Evolutionary conservation across 2,113 vertebrate species (phyloP).

Genomic region (Deroptyus accipitrinus): DNA sequence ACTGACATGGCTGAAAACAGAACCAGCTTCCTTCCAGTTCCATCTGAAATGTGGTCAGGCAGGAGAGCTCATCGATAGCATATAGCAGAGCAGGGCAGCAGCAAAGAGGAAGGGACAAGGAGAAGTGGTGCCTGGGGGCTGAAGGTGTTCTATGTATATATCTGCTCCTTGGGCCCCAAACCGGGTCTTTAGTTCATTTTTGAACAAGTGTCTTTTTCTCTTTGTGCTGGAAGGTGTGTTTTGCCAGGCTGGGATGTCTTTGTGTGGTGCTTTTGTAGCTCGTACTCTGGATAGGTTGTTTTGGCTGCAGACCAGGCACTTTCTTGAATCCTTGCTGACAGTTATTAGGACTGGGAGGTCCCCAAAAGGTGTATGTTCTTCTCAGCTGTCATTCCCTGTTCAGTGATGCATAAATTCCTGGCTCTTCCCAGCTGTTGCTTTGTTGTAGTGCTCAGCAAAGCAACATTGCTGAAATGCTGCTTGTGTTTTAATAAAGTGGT

Average conservation of each 20-base stretch:
- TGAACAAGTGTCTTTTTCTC: neutral
- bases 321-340: neutral
- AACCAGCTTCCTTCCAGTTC: conserved; percentile 29
- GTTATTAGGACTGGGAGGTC: neutral
- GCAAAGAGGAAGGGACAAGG: neutral
- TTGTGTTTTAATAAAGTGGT: neutral
- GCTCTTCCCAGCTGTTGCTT: neutral
- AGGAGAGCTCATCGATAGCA: neutral
- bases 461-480: neutral
- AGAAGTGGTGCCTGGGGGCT: neutral
- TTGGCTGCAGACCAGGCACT: neutral
- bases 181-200: neutral
- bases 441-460: neutral
- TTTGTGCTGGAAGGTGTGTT: neutral
- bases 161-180: neutral
- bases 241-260: neutral
- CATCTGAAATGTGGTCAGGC: neutral
- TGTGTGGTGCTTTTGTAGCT: neutral
- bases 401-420: neutral
- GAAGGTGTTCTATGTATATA: rapidly evolving
- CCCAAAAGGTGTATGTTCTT: neutral
- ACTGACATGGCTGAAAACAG: neutral
- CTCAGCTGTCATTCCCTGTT: neutral
- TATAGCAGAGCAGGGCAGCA: neutral
- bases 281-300: neutral